These are phyloP conservation scores for Drosophila tani DNA, from an alignment of 1,140 invertebrate species.

Conservation along the genomic window DNA sequence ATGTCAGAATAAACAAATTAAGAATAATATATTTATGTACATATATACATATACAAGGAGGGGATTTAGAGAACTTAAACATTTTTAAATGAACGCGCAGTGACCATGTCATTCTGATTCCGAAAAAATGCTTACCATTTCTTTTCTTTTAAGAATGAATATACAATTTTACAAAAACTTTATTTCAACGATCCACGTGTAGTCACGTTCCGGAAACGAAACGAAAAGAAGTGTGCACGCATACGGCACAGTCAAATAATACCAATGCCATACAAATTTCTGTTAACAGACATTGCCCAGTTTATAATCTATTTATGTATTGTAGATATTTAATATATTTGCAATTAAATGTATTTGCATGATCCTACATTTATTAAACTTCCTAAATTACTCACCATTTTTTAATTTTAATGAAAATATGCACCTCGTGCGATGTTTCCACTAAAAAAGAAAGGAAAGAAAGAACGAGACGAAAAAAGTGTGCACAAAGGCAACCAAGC, in stretches of 20 bases:
- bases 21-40: no score
- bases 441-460: slow-evolving; percentile 13
- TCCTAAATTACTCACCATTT: slow-evolving; percentile 2
- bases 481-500: background rate
- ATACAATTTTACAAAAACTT: background rate
- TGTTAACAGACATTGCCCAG: background rate
- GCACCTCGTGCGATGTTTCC: slow-evolving; percentile 6
- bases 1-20: background rate
- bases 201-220: slow-evolving; percentile 8
- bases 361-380: background rate
- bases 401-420: slow-evolving; percentile 13
- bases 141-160: background rate
- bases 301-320: no score
- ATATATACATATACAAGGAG: no score
- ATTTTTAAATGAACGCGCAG: background rate
- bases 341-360: background rate
- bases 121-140: background rate
- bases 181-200: slow-evolving; percentile 2
- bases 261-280: background rate
- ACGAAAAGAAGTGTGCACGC: slow-evolving; percentile 7
- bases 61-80: background rate
- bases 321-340: no score
- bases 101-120: no score
- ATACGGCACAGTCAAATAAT: background rate
- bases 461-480: slow-evolving; percentile 2